Conservation (phyloP, 2,797 vertebrate species). For the Protosalanx chinensis region DNA sequence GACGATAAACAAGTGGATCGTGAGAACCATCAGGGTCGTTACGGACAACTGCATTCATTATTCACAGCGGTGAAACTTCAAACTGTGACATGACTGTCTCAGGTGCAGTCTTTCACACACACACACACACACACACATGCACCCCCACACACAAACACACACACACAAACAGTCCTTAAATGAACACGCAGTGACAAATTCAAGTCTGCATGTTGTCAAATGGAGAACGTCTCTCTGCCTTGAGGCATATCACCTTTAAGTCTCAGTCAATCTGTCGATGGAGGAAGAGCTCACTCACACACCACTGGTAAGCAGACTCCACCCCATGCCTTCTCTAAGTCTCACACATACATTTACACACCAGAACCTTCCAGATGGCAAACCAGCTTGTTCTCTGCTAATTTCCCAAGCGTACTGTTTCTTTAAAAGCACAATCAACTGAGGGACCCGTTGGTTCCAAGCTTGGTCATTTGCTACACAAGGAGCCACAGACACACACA, state of each 20-base stretch:
- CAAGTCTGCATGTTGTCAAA: too few relatives aligned
- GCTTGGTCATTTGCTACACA: conserved; percentile 11
- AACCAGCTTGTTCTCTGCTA: conserved; percentile 49
- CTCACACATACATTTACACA: neutral
- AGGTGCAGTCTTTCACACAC: neutral
- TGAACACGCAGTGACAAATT: too few relatives aligned
- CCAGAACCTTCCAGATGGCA: conserved; percentile 58
- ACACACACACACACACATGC: neutral
- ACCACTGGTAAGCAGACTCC: too few relatives aligned
- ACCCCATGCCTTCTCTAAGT: neutral
- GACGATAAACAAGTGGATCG: conserved; percentile 35
- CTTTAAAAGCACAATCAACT: conserved; percentile 42
- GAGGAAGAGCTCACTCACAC: too few relatives aligned
- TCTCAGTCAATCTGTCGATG: too few relatives aligned
- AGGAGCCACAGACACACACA: neutral
- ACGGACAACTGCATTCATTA: conserved; percentile 45
- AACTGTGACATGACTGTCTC: conserved; percentile 4
- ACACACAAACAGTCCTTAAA: too few relatives aligned
- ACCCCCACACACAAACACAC: neutral
- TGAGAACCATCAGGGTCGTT: conserved; percentile 45
- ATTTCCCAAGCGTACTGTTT: conserved; percentile 53
- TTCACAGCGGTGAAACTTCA: conserved; percentile 38
- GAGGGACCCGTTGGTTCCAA: conserved; percentile 14
- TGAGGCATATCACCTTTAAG: too few relatives aligned
- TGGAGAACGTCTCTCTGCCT: too few relatives aligned